Conservation (phyloP, 2,113 vertebrate species). For the Scalopus aquaticus region DNA sequence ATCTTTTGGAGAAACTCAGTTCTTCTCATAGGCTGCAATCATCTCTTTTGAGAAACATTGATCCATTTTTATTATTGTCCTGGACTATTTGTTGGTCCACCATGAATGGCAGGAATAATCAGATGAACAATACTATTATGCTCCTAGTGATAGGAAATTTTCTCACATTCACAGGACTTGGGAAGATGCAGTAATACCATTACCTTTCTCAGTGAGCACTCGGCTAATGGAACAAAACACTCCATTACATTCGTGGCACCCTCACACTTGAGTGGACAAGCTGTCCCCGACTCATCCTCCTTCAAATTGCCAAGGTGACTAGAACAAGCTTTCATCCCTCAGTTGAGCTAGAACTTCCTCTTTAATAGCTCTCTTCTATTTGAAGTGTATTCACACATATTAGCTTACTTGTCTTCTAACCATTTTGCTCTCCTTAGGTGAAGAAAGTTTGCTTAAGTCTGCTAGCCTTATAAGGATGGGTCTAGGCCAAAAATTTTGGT, state of each 20-base stretch:
- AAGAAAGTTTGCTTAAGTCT: neutral
- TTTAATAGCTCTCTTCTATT: neutral
- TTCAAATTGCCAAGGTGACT: neutral
- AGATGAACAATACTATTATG: neutral
- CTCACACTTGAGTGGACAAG: neutral
- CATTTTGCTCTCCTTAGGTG: neutral
- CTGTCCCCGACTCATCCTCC: neutral
- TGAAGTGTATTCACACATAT: neutral
- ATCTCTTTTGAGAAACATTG: neutral
- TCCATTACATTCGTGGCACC: too few relatives aligned
- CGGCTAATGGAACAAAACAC: neutral
- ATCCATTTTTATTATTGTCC: constrained; percentile 3
- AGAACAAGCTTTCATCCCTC: neutral
- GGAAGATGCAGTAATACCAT: neutral
- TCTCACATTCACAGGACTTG: neutral
- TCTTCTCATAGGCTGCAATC: neutral
- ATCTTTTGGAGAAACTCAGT: neutral
- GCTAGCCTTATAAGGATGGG: neutral
- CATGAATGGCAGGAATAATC: neutral
- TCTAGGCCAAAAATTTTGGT: neutral
- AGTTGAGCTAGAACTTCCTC: neutral
- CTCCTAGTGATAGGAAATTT: neutral
- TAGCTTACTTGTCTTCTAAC: constrained; percentile 6
- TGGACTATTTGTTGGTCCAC: neutral
- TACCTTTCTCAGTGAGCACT: neutral